Conservation (phyloP, 2,113 vertebrate genomes). For the Apteryx owenii region DNA sequence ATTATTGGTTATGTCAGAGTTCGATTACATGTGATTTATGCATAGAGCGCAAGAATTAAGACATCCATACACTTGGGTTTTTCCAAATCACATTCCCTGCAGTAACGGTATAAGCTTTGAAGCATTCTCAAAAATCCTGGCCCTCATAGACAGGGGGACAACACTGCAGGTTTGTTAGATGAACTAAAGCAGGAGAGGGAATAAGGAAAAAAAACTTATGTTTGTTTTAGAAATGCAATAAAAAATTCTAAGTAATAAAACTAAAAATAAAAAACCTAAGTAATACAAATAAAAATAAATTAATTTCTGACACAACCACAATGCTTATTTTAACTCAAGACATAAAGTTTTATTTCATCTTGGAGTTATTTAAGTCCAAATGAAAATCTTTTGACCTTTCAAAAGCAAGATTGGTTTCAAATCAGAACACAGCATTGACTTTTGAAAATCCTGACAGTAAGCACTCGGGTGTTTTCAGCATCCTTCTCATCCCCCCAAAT, state of each 20-base stretch:
- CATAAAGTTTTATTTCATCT: constrained; percentile 6
- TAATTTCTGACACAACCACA: neutral
- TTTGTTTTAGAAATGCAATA: neutral
- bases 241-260: neutral
- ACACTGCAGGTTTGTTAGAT: neutral
- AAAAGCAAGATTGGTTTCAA: neutral
- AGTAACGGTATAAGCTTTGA: accelerated
- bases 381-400: neutral
- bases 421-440: neutral
- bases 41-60: neutral
- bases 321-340: neutral
- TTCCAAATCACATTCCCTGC: neutral
- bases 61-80: neutral
- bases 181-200: neutral
- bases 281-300: neutral
- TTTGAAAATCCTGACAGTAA: neutral
- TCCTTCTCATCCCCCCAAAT: neutral
- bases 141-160: neutral
- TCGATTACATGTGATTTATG: accelerated
- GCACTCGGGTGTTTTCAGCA: neutral
- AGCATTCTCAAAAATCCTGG: neutral
- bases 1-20: neutral
- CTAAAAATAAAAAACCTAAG: neutral
- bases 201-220: neutral
- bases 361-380: neutral